Evolutionary conservation across 2,888 invertebrate species (phyloP).

Genomic region (Orthosia cruda): DNA sequence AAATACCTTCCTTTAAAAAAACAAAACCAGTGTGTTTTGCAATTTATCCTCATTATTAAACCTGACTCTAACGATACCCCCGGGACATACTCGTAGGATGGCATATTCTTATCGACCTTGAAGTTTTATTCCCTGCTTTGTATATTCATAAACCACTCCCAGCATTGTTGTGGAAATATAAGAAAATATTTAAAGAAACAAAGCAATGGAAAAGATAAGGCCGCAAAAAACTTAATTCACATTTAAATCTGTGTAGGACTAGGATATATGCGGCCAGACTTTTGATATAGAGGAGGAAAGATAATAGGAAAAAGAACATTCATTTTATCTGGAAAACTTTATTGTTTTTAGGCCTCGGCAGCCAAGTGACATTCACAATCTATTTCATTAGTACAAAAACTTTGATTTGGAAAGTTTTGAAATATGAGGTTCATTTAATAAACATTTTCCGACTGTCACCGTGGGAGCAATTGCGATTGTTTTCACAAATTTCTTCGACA

Average conservation of each 20-base stretch:
- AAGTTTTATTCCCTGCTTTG: slow-evolving; percentile 33
- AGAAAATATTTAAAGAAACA: slow-evolving; percentile 55
- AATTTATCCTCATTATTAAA: slow-evolving; percentile 24
- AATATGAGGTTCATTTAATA: slow-evolving; percentile 21
- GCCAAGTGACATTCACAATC: slow-evolving; percentile 10
- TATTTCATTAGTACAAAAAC: slow-evolving; percentile 24
- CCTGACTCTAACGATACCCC: background rate
- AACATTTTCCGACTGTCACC: background rate
- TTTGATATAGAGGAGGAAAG: slow-evolving; percentile 19
- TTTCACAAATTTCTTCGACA: background rate
- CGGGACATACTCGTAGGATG: background rate
- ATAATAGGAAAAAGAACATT: slow-evolving; percentile 14
- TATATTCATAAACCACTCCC: slow-evolving; percentile 52
- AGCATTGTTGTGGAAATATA: slow-evolving; percentile 47
- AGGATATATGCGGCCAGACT: slow-evolving; percentile 30
- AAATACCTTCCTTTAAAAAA: background rate
- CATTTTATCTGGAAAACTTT: slow-evolving; percentile 18
- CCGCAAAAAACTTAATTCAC: slow-evolving; percentile 48
- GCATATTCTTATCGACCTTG: slow-evolving; percentile 26
- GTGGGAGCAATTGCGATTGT: background rate
- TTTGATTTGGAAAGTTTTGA: slow-evolving; percentile 6
- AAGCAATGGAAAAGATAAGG: slow-evolving; percentile 47
- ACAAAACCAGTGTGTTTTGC: background rate
- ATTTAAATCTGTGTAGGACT: slow-evolving; percentile 45
- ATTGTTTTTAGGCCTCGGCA: slow-evolving; percentile 30